phyloP scores from a whole-genome alignment of 2,888 invertebrate species.

The Drosophila conformis region DNA sequence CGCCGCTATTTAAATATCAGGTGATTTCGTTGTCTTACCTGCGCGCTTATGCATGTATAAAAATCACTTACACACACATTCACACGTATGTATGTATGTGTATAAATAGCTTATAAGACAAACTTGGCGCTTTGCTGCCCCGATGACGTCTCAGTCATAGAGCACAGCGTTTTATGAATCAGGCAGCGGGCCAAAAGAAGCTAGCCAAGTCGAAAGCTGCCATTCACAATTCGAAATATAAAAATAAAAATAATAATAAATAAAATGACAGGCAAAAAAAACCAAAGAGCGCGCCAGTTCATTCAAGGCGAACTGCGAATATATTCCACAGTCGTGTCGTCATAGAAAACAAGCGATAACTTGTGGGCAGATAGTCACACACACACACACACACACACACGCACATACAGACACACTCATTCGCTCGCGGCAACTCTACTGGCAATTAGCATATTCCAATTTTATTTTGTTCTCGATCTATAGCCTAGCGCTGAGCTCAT shows the following conservation, averaged over 20 bases:
- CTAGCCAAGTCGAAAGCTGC: conserved; percentile 21
- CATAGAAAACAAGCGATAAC: conserved; percentile 50
- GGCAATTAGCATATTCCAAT: conserved; percentile 76
- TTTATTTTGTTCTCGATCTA: conserved; percentile 52
- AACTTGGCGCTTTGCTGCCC: conserved; percentile 31
- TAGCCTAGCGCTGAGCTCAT: conserved; percentile 33
- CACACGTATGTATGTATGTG: not conserved
- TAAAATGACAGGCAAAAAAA: conserved; percentile 12
- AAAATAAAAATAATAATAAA: conserved; percentile 4
- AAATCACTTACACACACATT: conserved; percentile 7
- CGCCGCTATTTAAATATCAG: conserved; percentile 78
- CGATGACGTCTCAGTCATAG: conserved; percentile 66
- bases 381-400: not conserved
- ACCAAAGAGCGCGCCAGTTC: conserved; percentile 32
- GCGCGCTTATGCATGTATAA: conserved; percentile 38
- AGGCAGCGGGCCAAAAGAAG: conserved; percentile 26
- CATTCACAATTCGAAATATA: conserved; percentile 49
- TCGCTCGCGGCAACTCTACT: conserved; percentile 25
- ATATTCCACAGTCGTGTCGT: conserved; percentile 53
- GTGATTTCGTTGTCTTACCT: conserved; percentile 71
- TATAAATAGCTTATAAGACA: conserved; percentile 27
- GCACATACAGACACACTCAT: not conserved
- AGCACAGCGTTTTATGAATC: conserved; percentile 48
- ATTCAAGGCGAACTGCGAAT: conserved; percentile 56
- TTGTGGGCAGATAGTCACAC: conserved; percentile 41